Evolutionary conservation across 2,888 invertebrate genomes (phyloP), one percentile per base, ranked within the genome.

Genomic region (Zygaena filipendulae): DNA sequence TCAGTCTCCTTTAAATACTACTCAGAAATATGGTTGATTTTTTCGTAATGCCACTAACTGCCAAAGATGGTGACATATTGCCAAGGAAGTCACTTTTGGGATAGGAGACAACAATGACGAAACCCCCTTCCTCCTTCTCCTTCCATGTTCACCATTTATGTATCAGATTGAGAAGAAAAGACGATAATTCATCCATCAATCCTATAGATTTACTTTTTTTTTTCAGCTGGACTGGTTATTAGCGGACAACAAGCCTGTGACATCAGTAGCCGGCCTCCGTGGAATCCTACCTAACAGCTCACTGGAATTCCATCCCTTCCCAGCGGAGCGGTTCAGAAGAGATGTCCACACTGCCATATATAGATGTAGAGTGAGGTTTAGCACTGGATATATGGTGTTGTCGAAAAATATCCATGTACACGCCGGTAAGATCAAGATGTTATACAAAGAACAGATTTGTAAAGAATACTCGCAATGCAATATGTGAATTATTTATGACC

Each of bases 341-440:
- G 91, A 93, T 61, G 87, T 95, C 30, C 95, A 95, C 70, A 85
- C 91, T 26, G 87, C 91, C 43, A 85, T 87, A 33, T 95, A 95
- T 81, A 84, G 92, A 56, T 87, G 84, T 39, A 62, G 82, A 23
- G 71, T 86, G 33, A 52, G 52, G 25, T 45, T 71, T 10, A 51
- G 47, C 43, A 56, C 49, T 20, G 77, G 74, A 2, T 67, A 60
- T 26, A 87, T 90, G 33, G 85, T 95, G 27, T 82, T 95, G 47
- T 94, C 95, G 49, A 86, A 91, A 45, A 91, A 91, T 59, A 90
- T 95, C 45, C 90, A 90, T 56, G 88, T 95, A 33, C 88, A 92
- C 69, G 94, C 94, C 53, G 94, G 96, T 96, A 77, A 84, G 84
- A 72, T 43, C 16, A 18, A 11, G 16, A 7, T 22, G 11, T 30